phyloP scores from a whole-genome alignment of 2,888 invertebrate species.

The Cryptocephalus moraei region DNA sequence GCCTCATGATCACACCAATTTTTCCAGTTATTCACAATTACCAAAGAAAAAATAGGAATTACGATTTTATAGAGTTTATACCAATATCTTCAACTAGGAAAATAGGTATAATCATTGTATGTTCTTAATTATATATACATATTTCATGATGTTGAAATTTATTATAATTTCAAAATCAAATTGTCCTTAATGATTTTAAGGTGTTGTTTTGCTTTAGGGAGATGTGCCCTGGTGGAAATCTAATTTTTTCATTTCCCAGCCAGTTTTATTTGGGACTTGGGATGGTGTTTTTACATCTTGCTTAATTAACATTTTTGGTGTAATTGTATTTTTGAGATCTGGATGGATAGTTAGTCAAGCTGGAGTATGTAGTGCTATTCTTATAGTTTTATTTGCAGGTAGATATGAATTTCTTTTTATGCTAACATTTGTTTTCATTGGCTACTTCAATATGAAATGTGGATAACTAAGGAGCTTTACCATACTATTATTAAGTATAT shows the following conservation, averaged over 20 bases:
- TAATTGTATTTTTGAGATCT: slow-evolving; percentile 90
- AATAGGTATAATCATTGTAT: too few relatives aligned
- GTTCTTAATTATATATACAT: too few relatives aligned
- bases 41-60: too few relatives aligned
- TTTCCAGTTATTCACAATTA: too few relatives aligned
- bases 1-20: too few relatives aligned
- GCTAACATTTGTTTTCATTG: too few relatives aligned
- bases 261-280: slow-evolving; percentile 93
- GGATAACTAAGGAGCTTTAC: too few relatives aligned
- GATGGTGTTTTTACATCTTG: slow-evolving; percentile 97
- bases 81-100: too few relatives aligned
- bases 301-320: slow-evolving; percentile 94
- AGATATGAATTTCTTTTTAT: slow-evolving; percentile 10
- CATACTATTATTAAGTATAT: too few relatives aligned
- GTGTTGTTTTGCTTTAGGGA: slow-evolving; percentile 43
- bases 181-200: background rate
- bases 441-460: too few relatives aligned
- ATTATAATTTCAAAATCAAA: background rate
- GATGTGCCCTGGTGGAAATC: slow-evolving; percentile 92
- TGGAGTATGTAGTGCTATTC: slow-evolving; percentile 67
- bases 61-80: too few relatives aligned
- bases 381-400: slow-evolving; percentile 76
- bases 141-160: too few relatives aligned
- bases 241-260: slow-evolving; percentile 92
- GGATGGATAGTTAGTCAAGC: slow-evolving; percentile 97